phyloP scores from a whole-genome alignment of 2,888 invertebrate genomes.

The Rhimphoctona megacephalus region DNA sequence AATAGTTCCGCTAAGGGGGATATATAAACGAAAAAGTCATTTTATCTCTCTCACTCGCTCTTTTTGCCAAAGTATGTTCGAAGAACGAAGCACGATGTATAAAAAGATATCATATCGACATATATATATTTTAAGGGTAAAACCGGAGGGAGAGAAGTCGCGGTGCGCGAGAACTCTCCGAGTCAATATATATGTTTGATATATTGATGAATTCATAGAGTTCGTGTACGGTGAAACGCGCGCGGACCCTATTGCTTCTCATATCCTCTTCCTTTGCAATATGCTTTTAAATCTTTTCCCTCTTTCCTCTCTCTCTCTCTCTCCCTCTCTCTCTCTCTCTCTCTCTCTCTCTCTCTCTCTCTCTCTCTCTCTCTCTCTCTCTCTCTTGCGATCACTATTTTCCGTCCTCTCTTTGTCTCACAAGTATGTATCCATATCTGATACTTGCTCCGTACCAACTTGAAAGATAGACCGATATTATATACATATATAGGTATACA shows the following conservation, averaged over 20 bases:
- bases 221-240: constrained; percentile 70
- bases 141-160: constrained; percentile 34
- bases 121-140: constrained; percentile 36
- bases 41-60: constrained; percentile 23
- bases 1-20: constrained; percentile 72
- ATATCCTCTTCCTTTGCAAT: constrained; percentile 15
- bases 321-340: neutral
- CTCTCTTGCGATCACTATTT: neutral
- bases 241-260: constrained; percentile 66
- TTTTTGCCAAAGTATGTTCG: constrained; percentile 52
- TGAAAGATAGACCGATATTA: constrained; percentile 21
- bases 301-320: too few relatives aligned
- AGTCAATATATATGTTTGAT: constrained; percentile 75
- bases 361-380: neutral
- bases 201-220: constrained; percentile 76
- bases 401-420: neutral
- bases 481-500: constrained; percentile 28
- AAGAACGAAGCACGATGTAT: constrained; percentile 58
- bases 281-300: constrained; percentile 29
- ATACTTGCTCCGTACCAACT: constrained; percentile 13
- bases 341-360: neutral
- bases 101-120: constrained; percentile 40
- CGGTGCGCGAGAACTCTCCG: constrained; percentile 53
- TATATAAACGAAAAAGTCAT: constrained; percentile 46
- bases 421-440: constrained; percentile 31